Percentiles rank a stretch among this genome's conserved stretches.
Evolutionary conservation across 2,113 vertebrate genomes (phyloP).

Genomic region (Cathartes aura): DNA sequence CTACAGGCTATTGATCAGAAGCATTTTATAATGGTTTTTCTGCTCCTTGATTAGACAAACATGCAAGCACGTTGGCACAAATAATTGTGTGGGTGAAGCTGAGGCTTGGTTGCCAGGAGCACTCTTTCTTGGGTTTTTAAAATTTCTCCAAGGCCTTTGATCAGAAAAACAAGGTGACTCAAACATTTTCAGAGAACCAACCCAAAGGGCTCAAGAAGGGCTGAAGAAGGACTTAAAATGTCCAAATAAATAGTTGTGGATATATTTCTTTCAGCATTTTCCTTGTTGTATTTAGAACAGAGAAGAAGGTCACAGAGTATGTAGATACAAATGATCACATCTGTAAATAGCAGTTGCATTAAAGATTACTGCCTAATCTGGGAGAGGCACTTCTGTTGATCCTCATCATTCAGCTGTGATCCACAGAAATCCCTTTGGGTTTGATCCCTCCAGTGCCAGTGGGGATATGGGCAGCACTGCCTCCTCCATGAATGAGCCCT

Average conservation of each 20-base stretch:
- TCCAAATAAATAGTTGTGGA: background rate
- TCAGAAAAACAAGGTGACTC: background rate
- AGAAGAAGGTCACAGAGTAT: background rate
- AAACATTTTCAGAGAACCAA: background rate
- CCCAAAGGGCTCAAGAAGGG: background rate
- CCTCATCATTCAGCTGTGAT: background rate
- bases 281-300: background rate
- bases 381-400: background rate
- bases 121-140: background rate
- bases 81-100: background rate
- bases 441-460: rapidly evolving
- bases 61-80: background rate
- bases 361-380: background rate
- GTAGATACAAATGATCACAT: background rate
- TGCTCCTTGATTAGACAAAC: constrained; percentile 10
- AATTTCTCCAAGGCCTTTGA: background rate
- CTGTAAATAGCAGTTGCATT: background rate
- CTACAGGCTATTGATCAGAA: constrained; percentile 42
- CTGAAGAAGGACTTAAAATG: background rate
- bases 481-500: background rate
- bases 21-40: background rate
- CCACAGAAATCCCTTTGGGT: background rate
- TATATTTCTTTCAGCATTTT: background rate
- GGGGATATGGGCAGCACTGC: background rate
- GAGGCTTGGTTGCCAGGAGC: background rate